Evolutionary conservation across 2,797 vertebrate species (phyloP), one percentile per base, ranked within the genome.

Genomic region (Phalanger gymnotis): DNA sequence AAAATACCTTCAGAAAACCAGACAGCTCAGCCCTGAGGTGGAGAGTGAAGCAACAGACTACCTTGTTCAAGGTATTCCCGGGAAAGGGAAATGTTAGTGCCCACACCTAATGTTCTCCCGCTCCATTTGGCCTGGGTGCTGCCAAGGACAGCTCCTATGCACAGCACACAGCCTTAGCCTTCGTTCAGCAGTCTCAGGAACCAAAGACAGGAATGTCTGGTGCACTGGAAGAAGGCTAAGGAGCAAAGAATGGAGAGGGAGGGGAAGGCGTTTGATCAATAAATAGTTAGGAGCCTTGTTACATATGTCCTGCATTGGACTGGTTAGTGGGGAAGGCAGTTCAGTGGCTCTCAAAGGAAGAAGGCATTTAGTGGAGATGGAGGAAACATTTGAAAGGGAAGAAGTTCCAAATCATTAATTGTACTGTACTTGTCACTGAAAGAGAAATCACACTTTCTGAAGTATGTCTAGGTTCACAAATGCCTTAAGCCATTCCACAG

Each of bases 1-100:
- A n/a, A 99, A 99, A 96, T 99, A 99, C 93, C 99, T 99, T 94
- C 99, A 99, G 98, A 99, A 99, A 98, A 99, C 99, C 90, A 98
- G 98, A 25, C 99, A 99, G 96, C 99, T 99, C 90, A 99, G 99
- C 92, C 93, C 97, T 0, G 99, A 99, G 93, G 99, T 99, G 91
- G 99, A 99, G 97, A 98, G 97, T 0, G 99, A 99, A 98, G 99
- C 99, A 5, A 99, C 99, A 0, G 99, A 99, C 98, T 99, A 99
- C 96, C 98, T 99, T 6, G 97, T 99, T 47, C 99, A 99, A 99
- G 99, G 99, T 99, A 98, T 13, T 40, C 66, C 4, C 5, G 3
- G 91, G 66, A 31, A 1, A 40, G 40, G 54, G 40, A n/a, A 3
- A 0, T 0, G 0, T 19, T 10, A 9, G 53, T 57, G 34, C 53